Base-by-base conservation (phyloP, 2,797 vertebrate genomes). In the Sternotherus odoratus region DNA sequence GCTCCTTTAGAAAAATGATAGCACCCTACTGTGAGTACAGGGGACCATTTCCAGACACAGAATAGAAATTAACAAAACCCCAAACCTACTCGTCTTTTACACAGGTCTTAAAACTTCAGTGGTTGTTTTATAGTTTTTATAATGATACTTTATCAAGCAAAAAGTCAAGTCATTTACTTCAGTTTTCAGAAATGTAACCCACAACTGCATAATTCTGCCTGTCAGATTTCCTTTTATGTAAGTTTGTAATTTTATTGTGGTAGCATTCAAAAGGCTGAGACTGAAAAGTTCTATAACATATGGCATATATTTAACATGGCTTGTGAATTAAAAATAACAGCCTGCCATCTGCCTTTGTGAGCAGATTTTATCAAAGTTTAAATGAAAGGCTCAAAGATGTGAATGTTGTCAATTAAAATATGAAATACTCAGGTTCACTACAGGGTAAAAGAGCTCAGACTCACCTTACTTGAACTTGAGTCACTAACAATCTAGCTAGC, bases 251-350 rank as follows among this genome's bases (percentile, higher is more conserved):
- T 98, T 98, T 98, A 98, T 98, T 98, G 97, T 98, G 97, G 96
- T 97, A 98, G 97, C 96, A 97, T 97, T 98, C 98, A 97, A 98
- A 98, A 98, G 97, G 94, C 98, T 98, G 97, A 15, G 96, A 97
- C 97, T 98, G 97, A 98, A 97, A 98, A 98, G 97, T 98, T 98
- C 97, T 98, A 93, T 98, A 98, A 98, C 98, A 98, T 98, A 98
- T 98, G 98, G 98, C 97, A 98, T 98, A 98, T 98, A 98, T 98
- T 98, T 98, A 98, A 98, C 98, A 98, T 98, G 97, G 98, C 98
- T 98, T 98, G 97, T 98, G 98, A 98, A 98, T 98, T 98, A 98
- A 98, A 98, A 98, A 98, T 98, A 98, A 98, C 98, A 98, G 97
- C 97, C 97, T 97, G 94, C 98, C 98, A 98, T 98, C 98, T 98